These are phyloP conservation scores for Pseudolaguvia tuberculata DNA, from an alignment of 2,113 vertebrate genomes.

Conservation along the genomic window DNA sequence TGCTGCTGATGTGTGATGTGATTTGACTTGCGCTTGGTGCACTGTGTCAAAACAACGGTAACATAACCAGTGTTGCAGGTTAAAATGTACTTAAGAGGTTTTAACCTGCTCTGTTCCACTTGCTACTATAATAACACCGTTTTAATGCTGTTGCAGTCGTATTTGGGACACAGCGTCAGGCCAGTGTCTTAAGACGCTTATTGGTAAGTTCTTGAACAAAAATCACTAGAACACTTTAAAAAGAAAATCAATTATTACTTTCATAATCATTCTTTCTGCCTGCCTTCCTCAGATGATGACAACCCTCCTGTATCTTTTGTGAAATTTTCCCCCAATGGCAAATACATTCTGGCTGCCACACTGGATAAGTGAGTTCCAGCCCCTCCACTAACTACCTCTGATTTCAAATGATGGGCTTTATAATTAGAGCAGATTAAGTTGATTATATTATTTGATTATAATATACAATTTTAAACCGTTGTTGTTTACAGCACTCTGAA, in stretches of 20 bases:
- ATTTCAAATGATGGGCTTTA: neutral
- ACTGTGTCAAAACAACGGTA: neutral
- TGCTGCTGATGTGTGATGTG: too few species aligned
- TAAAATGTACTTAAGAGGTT: too few species aligned
- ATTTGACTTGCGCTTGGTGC: neutral
- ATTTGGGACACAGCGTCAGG: conserved; percentile 99
- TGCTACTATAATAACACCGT: neutral
- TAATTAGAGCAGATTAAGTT: neutral
- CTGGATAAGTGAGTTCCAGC: conserved; percentile 92
- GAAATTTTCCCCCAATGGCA: conserved; percentile 97
- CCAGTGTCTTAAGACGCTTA: conserved; percentile 97
- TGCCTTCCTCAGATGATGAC: conserved; percentile 81
- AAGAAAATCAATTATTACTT: neutral
- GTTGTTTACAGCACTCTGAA: conserved; percentile 83
- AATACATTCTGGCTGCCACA: conserved; percentile 96
- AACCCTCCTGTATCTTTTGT: conserved; percentile 98
- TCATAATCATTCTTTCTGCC: neutral
- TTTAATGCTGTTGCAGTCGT: conserved; percentile 68
- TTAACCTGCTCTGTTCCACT: too few species aligned
- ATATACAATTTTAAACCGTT: neutral
- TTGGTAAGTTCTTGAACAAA: conserved; percentile 73
- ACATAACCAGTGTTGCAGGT: too few species aligned
- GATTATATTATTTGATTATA: neutral
- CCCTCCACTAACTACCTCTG: neutral
- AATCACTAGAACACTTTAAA: neutral